A percentile compares a stretch with the other conserved stretches of the same genome.
Evolutionary conservation across 2,113 vertebrate species (phyloP).

Genomic region (Charina bottae): DNA sequence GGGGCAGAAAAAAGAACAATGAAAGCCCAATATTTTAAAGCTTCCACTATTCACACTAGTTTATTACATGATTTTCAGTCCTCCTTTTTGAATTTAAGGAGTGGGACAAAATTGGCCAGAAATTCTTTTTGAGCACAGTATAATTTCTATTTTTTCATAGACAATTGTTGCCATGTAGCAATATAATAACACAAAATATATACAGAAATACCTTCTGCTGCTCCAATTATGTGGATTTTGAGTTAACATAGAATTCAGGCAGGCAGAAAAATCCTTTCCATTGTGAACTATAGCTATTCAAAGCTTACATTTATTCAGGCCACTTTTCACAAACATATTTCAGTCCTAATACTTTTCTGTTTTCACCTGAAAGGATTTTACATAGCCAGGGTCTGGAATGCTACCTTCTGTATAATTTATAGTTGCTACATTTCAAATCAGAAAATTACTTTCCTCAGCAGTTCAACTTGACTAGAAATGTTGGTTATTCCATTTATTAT

Average conservation of each 20-base stretch:
- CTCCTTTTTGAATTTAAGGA: conserved; percentile 12
- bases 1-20: not conserved
- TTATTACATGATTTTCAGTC: conserved; percentile 27
- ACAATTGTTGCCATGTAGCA: not conserved
- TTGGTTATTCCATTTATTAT: not conserved
- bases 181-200: not conserved
- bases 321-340: not conserved
- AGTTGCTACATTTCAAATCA: not conserved
- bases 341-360: not conserved
- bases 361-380: not conserved
- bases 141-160: not conserved
- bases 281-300: not conserved
- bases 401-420: not conserved
- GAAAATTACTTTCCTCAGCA: not conserved
- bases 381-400: not conserved
- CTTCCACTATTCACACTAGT: not conserved
- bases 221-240: not conserved
- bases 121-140: not conserved
- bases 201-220: not conserved
- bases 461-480: not conserved
- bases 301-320: not conserved
- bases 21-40: not conserved
- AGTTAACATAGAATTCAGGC: not conserved
- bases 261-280: not conserved
- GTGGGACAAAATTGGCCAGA: not conserved